Conservation (phyloP, 2,113 vertebrate species). For the Hirundichthys speculiger region DNA sequence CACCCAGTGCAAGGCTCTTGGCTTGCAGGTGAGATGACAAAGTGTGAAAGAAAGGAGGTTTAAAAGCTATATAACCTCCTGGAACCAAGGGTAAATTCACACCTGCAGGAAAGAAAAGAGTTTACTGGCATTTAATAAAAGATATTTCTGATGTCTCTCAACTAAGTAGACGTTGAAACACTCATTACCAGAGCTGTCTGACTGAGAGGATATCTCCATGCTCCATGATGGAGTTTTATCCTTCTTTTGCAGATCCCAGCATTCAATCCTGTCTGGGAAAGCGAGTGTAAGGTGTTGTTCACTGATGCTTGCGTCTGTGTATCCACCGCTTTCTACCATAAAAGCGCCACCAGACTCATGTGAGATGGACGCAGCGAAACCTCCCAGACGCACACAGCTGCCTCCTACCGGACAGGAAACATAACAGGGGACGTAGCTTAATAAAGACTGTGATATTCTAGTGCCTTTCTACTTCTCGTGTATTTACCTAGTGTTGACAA, state of each 20-base stretch:
- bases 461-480: too few species aligned
- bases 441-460: not conserved
- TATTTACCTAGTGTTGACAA: too few species aligned
- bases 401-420: constrained; percentile 41
- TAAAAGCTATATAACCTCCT: constrained; percentile 79
- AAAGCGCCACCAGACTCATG: not conserved
- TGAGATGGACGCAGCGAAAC: constrained; percentile 52
- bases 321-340: constrained; percentile 58
- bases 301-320: constrained; percentile 78
- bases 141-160: not conserved
- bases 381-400: constrained; percentile 65
- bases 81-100: constrained; percentile 84
- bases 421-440: not conserved
- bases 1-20: constrained; percentile 81
- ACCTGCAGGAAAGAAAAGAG: constrained; percentile 26
- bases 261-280: constrained; percentile 71
- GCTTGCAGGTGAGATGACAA: constrained; percentile 77
- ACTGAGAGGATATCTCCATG: constrained; percentile 35
- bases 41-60: constrained; percentile 79
- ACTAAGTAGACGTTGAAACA: not conserved
- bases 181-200: constrained; percentile 54
- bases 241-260: constrained; percentile 69
- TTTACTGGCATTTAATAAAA: not conserved
- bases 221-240: constrained; percentile 72
- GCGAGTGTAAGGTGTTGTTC: constrained; percentile 80